These are phyloP conservation scores for Mermis nigrescens DNA, from an alignment of 2,888 invertebrate species.

Conservation along the genomic window DNA sequence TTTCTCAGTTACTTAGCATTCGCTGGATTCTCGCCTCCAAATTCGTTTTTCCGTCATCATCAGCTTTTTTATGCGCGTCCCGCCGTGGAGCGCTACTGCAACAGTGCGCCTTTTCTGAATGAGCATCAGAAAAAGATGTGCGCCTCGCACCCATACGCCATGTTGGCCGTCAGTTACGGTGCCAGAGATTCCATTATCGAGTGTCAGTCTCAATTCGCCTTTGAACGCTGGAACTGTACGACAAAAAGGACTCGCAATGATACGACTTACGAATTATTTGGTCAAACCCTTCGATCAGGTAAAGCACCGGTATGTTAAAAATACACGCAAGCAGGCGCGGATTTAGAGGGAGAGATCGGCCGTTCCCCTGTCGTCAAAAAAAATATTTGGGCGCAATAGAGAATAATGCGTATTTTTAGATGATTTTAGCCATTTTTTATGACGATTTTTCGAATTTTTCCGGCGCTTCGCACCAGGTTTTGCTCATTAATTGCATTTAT, in stretches of 20 bases:
- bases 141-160: slow-evolving; percentile 38
- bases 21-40: neutral
- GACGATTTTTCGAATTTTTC: too few relatives aligned
- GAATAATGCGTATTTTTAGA: too few relatives aligned
- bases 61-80: neutral
- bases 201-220: slow-evolving; percentile 42
- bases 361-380: too few relatives aligned
- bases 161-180: slow-evolving; percentile 40
- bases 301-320: slow-evolving; percentile 19
- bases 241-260: slow-evolving; percentile 25
- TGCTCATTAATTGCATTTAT: too few relatives aligned
- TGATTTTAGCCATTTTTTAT: too few relatives aligned
- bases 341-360: too few relatives aligned
- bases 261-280: slow-evolving; percentile 38
- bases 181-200: slow-evolving; percentile 40
- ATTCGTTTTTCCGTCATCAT: neutral
- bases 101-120: neutral
- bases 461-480: too few relatives aligned
- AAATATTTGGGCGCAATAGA: too few relatives aligned
- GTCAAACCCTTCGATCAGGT: slow-evolving; percentile 40
- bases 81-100: neutral
- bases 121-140: slow-evolving; percentile 36
- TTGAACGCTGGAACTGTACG: slow-evolving; percentile 44
- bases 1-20: slow-evolving; percentile 1
- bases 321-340: neutral